These are phyloP conservation scores for Julus scandinavius DNA, from an alignment of 2,888 invertebrate genomes.

Conservation along the genomic window DNA sequence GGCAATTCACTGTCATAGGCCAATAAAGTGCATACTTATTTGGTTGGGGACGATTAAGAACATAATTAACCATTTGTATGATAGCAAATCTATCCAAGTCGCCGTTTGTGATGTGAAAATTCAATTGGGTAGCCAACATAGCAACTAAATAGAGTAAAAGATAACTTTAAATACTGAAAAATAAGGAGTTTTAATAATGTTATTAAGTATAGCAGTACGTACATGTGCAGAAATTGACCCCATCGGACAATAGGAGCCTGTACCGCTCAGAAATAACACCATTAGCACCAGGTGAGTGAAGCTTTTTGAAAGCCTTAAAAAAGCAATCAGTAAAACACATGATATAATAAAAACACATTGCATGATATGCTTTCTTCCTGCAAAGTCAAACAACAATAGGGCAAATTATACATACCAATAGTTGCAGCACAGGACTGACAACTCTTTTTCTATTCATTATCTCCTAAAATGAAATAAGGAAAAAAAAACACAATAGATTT, in stretches of 20 bases:
- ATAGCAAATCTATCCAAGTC: constrained; percentile 79
- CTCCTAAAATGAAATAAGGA: background rate
- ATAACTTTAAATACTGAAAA: background rate
- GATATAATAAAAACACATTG: background rate
- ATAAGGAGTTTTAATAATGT: background rate
- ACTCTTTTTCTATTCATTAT: constrained; percentile 40
- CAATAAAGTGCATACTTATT: constrained; percentile 27
- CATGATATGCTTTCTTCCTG: background rate
- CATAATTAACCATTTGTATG: constrained; percentile 80
- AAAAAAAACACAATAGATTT: background rate
- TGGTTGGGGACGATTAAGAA: constrained; percentile 82
- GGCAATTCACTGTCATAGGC: background rate
- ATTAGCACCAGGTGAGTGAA: background rate
- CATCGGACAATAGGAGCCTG: constrained; percentile 66
- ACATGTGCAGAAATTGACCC: constrained; percentile 58
- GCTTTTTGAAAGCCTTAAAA: constrained; percentile 37
- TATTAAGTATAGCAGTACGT: background rate
- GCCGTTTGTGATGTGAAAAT: constrained; percentile 74
- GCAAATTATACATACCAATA: constrained; percentile 69
- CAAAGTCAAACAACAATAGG: background rate
- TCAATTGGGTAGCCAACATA: constrained; percentile 88
- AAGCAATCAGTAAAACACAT: constrained; percentile 4
- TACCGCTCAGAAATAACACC: constrained; percentile 62
- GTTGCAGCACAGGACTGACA: constrained; percentile 78
- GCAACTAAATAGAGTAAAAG: constrained; percentile 70